Conservation (phyloP, 1,140 invertebrate genomes). For the Plectrocnemia conspersa region DNA sequence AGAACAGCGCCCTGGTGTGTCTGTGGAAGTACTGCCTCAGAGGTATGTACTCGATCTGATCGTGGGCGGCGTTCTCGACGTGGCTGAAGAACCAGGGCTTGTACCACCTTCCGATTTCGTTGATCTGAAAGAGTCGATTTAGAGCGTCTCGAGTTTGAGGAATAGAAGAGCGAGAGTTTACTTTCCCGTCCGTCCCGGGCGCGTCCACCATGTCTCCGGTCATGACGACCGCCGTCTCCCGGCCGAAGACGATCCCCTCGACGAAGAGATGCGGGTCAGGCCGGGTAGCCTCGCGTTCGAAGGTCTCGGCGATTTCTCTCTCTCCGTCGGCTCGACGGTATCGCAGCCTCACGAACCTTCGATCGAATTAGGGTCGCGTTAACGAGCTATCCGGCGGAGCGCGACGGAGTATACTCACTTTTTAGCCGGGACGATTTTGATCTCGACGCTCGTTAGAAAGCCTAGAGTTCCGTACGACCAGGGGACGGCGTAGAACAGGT, state of each 20-base stretch:
- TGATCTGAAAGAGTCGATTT: slow-evolving; percentile 53
- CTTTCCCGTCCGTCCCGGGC: slow-evolving; percentile 56
- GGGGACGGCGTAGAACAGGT: slow-evolving; percentile 73
- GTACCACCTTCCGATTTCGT: slow-evolving; percentile 71
- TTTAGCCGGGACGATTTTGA: slow-evolving; percentile 69
- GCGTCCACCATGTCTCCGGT: slow-evolving; percentile 60
- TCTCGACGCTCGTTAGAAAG: slow-evolving; percentile 74
- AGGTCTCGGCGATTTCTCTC: slow-evolving; percentile 49
- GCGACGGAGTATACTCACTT: slow-evolving; percentile 42
- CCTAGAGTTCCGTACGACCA: slow-evolving; percentile 85
- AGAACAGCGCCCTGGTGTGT: slow-evolving; percentile 76
- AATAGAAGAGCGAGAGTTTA: slow-evolving; percentile 45
- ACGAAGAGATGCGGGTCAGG: slow-evolving; percentile 66
- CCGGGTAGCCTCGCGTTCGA: slow-evolving; percentile 51
- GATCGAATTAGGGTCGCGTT: too few species aligned
- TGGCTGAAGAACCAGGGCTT: slow-evolving; percentile 84
- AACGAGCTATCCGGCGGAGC: too few species aligned
- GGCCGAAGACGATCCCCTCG: slow-evolving; percentile 65
- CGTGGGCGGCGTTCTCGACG: slow-evolving; percentile 54
- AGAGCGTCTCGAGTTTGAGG: background rate
- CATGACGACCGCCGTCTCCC: slow-evolving; percentile 70
- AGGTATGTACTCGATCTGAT: slow-evolving; percentile 67
- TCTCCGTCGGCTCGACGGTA: slow-evolving; percentile 63
- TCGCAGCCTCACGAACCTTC: slow-evolving; percentile 60
- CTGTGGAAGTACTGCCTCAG: slow-evolving; percentile 78